Conservation (phyloP, 1,140 invertebrate genomes). For the Aphidius ervi region DNA sequence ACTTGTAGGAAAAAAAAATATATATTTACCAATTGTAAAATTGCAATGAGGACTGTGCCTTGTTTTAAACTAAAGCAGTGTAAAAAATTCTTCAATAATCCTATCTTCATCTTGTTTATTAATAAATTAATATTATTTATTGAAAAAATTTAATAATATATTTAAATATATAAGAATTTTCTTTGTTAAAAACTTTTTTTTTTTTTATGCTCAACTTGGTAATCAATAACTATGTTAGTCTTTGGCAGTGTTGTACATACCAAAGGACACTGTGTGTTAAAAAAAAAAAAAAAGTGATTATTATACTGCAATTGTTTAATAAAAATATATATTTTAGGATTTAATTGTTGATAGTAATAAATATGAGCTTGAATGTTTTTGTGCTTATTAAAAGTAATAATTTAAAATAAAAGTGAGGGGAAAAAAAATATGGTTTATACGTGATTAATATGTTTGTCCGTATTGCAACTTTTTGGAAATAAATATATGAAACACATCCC, state of each 20-base stretch:
- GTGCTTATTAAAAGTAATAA: too few relatives aligned
- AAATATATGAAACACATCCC: too few relatives aligned
- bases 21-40: conserved; percentile 49
- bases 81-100: conserved; percentile 45
- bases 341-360: too few relatives aligned
- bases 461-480: too few relatives aligned
- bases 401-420: background rate
- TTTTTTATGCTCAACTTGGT: background rate
- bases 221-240: conserved; percentile 20
- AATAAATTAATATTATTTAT: background rate
- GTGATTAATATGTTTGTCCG: too few relatives aligned
- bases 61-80: conserved; percentile 51
- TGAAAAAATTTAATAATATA: background rate
- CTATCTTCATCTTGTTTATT: conserved; percentile 36
- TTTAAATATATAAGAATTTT: background rate
- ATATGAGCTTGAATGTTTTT: too few relatives aligned
- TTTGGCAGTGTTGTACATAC: too few relatives aligned
- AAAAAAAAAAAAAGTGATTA: too few relatives aligned
- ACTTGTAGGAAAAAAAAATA: conserved; percentile 10
- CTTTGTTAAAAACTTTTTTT: background rate
- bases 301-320: too few relatives aligned
- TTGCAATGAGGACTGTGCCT: conserved; percentile 52
- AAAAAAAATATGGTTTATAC: background rate
- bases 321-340: too few relatives aligned
- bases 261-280: too few relatives aligned